phyloP scores from a whole-genome alignment of 2,113 vertebrate species.

The Tetrax tetrax region DNA sequence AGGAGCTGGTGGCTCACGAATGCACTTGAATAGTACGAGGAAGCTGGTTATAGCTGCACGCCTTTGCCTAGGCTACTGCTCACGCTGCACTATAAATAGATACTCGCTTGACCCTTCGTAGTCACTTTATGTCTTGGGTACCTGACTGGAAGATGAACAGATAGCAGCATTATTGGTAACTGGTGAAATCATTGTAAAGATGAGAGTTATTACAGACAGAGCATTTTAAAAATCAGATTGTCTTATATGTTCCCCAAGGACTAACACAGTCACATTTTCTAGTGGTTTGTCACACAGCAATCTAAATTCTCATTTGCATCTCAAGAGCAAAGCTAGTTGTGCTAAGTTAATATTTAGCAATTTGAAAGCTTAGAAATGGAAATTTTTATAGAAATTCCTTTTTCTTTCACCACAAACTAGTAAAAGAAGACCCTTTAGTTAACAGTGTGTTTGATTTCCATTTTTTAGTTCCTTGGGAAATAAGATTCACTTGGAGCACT shows the following conservation, averaged over 20 bases:
- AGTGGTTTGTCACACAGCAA: not conserved
- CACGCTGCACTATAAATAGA: not conserved
- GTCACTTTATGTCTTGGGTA: not conserved
- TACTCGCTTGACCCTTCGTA: not conserved
- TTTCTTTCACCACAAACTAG: not conserved
- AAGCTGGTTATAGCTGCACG: not conserved
- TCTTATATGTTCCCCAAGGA: not conserved
- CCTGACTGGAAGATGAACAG: not conserved
- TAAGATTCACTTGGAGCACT: not conserved
- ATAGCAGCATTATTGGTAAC: not conserved
- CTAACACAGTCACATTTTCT: not conserved
- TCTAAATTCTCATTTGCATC: constrained; percentile 16
- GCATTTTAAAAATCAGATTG: not conserved
- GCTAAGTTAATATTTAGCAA: constrained; percentile 14
- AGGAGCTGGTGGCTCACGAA: not conserved
- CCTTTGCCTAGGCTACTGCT: not conserved
- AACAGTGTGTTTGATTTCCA: not conserved
- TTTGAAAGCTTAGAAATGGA: constrained; percentile 4
- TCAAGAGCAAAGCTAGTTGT: not conserved
- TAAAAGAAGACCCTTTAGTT: not conserved
- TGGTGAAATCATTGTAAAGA: not conserved
- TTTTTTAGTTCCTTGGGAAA: not conserved
- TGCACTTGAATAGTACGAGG: not conserved
- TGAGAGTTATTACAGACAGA: not conserved
- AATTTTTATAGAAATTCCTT: not conserved